Percentiles rank a stretch among this genome's conserved stretches.
phyloP scores from a whole-genome alignment of 1,140 invertebrate species.

The Trissolcus basalis region DNA sequence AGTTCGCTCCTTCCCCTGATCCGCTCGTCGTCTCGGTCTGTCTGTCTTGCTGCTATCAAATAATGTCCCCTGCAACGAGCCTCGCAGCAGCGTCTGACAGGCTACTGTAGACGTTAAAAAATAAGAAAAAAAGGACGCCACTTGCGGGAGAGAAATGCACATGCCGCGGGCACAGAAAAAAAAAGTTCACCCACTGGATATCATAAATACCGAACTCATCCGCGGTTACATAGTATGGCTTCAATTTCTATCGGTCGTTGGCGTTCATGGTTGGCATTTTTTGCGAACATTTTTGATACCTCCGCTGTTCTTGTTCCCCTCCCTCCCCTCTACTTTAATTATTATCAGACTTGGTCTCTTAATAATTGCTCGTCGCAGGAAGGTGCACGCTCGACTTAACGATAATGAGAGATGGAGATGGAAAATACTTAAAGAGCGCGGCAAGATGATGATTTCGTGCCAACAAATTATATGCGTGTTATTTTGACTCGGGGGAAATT shows the following conservation, averaged over 20 bases:
- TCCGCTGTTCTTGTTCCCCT: no score
- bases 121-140: constrained; percentile 28
- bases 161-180: constrained; percentile 1
- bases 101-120: constrained; percentile 55
- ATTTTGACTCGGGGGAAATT: constrained; percentile 6
- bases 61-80: constrained; percentile 69
- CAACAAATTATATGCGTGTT: constrained; percentile 15
- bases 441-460: constrained; percentile 15
- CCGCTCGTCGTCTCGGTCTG: constrained; percentile 42
- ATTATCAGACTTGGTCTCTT: neutral
- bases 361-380: constrained; percentile 58
- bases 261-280: no score
- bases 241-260: no score
- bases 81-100: constrained; percentile 65
- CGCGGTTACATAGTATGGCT: no score
- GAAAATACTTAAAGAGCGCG: constrained; percentile 35
- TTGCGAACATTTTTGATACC: neutral
- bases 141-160: constrained; percentile 49
- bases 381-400: constrained; percentile 58
- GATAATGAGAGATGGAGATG: constrained; percentile 58
- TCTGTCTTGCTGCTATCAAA: constrained; percentile 68
- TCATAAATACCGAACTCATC: constrained; percentile 38
- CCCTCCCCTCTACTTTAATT: no score
- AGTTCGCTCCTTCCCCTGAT: constrained; percentile 57
- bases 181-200: constrained; percentile 7